Evolutionary conservation across 2,113 vertebrate species (phyloP).

Genomic region (Gambusia affinis): DNA sequence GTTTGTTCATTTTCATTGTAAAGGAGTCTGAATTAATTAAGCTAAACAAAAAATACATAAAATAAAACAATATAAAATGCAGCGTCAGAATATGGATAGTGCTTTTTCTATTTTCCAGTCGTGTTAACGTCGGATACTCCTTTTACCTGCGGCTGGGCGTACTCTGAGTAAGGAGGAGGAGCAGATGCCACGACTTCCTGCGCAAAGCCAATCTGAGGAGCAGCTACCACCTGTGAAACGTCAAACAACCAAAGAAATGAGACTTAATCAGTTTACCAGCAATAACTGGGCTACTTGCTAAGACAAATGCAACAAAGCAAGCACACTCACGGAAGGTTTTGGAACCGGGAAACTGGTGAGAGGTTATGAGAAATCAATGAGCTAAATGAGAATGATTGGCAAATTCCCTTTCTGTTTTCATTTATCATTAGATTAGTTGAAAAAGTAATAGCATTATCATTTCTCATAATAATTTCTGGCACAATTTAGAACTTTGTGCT

Average conservation of each 20-base stretch:
- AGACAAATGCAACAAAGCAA: background rate
- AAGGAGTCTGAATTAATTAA: background rate
- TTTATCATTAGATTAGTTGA: too few relatives aligned
- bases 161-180: constrained; percentile 79
- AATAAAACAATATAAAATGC: background rate
- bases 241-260: constrained; percentile 3
- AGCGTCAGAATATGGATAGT: background rate
- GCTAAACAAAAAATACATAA: too few relatives aligned
- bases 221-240: constrained; percentile 61
- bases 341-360: background rate
- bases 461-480: too few relatives aligned
- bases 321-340: too few relatives aligned
- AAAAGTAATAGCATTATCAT: too few relatives aligned
- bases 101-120: background rate
- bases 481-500: too few relatives aligned
- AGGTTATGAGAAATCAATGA: background rate
- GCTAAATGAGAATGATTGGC: background rate
- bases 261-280: background rate
- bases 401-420: too few relatives aligned
- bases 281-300: background rate
- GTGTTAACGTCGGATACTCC: background rate
- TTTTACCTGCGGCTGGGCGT: constrained; percentile 74
- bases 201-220: constrained; percentile 70
- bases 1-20: background rate
- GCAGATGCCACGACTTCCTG: constrained; percentile 75